phyloP scores from a whole-genome alignment of 2,888 invertebrate species.

The Cerceris rybyensis region DNA sequence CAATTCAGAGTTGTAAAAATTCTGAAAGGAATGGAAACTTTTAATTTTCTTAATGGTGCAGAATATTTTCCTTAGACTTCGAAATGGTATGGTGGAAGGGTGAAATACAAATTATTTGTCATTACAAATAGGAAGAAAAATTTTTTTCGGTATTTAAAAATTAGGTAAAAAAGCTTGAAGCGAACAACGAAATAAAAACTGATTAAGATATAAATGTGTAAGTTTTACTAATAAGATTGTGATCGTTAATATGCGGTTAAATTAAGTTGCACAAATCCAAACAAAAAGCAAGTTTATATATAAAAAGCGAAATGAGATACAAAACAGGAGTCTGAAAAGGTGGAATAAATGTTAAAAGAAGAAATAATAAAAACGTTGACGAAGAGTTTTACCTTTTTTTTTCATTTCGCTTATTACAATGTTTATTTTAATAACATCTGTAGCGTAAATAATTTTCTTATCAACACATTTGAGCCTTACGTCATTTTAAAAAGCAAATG shows the following conservation, averaged over 20 bases:
- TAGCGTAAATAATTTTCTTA: slow-evolving; percentile 3
- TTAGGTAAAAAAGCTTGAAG: not conserved
- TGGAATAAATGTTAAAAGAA: not conserved
- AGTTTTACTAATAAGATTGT: not conserved
- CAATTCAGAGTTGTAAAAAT: too few relatives aligned
- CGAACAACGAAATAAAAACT: slow-evolving; percentile 30
- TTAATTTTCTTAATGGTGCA: not conserved
- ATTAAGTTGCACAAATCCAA: not conserved
- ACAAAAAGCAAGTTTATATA: not conserved
- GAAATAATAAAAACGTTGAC: not conserved
- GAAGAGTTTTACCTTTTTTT: not conserved
- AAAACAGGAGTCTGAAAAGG: not conserved
- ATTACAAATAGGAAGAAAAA: not conserved
- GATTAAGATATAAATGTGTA: not conserved
- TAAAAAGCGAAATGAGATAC: not conserved
- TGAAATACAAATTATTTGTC: not conserved
- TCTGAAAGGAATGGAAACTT: not conserved
- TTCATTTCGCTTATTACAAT: slow-evolving; percentile 3
- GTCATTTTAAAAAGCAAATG: not conserved
- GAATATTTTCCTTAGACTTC: not conserved
- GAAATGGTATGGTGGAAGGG: not conserved
- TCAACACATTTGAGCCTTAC: not conserved
- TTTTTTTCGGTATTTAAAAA: not conserved
- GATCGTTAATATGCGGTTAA: slow-evolving; percentile 4
- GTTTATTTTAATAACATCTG: not conserved